Base-by-base conservation (phyloP, 2,888 invertebrate genomes). In the Gymnoscelis rufifasciata region DNA sequence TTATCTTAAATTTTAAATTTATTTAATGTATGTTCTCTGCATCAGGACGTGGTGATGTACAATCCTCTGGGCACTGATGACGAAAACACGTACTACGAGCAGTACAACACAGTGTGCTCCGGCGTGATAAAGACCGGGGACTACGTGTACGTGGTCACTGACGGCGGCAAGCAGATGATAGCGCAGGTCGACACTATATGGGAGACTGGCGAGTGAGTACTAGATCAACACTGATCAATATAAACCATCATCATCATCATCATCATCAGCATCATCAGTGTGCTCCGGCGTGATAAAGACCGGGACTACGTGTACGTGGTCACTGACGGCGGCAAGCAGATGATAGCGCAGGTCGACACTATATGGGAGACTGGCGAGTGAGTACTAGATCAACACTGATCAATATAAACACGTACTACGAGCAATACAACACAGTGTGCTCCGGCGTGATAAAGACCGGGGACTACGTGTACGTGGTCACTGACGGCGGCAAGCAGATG, bases 241-340 rank as follows among this genome's bases (percentile, higher is more conserved):
- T 5, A 19, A 19, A 19, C 19, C 19, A 19, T 5, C 19, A 19
- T 3, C 19, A 19, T n/a, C n/a, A n/a, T n/a, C n/a, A n/a, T n/a
- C n/a, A n/a, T n/a, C n/a, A n/a, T n/a, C n/a, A n/a, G n/a, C n/a
- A n/a, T n/a, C 29, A 27, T 3, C 8, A 23, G 23, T 23, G 4
- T 23, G 1, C 91, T 94, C 0, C n/a, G n/a, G n/a, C n/a, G n/a
- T n/a, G n/a, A 92, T 96, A 38, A 95, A 95, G 86, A 94, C 93
- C 0, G 97, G 99, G 98, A 99, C 81, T 97, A 94, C 76, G 97
- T 99, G 31, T 97, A 98, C 71, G 96, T 98, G 8, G 95, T 96
- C 48, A 95, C 95, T 0, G 95, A 96, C 65, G 94, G 94, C 10
- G 96, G 96, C 36, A 93, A 95, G 75, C 97, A 97, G 73, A 92